Conservation (phyloP, 2,113 vertebrate genomes). For the Coturnix japonica region DNA sequence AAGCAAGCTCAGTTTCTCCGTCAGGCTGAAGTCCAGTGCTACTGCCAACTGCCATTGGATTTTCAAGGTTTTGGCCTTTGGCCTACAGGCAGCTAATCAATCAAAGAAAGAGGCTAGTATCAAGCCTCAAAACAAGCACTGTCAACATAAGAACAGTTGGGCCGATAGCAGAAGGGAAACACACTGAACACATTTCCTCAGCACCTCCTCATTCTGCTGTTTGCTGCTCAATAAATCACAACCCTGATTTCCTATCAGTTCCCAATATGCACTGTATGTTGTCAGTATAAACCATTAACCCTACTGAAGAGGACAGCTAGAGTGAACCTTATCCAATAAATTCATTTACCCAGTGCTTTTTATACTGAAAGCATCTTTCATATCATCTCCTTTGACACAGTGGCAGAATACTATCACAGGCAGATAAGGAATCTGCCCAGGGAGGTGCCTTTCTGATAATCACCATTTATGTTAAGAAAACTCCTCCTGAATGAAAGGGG, state of each 20-base stretch:
- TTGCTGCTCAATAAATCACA: neutral
- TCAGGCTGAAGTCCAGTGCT: neutral
- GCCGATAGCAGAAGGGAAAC: neutral
- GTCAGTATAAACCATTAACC: neutral
- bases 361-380: neutral
- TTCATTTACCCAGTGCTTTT: neutral
- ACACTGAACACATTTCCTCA: neutral
- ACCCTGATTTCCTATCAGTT: neutral
- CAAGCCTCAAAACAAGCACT: neutral
- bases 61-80: constrained; percentile 41
- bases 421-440: neutral
- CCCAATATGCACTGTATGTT: neutral
- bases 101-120: neutral
- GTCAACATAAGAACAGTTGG: neutral
- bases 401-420: neutral
- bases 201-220: neutral
- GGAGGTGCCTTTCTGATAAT: neutral
- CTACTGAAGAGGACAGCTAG: neutral
- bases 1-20: neutral
- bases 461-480: neutral
- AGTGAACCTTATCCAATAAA: neutral
- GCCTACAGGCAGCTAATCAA: neutral
- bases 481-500: neutral
- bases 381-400: neutral
- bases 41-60: neutral